phyloP scores from a whole-genome alignment of 2,888 invertebrate genomes.

The Dorcus hopei region DNA sequence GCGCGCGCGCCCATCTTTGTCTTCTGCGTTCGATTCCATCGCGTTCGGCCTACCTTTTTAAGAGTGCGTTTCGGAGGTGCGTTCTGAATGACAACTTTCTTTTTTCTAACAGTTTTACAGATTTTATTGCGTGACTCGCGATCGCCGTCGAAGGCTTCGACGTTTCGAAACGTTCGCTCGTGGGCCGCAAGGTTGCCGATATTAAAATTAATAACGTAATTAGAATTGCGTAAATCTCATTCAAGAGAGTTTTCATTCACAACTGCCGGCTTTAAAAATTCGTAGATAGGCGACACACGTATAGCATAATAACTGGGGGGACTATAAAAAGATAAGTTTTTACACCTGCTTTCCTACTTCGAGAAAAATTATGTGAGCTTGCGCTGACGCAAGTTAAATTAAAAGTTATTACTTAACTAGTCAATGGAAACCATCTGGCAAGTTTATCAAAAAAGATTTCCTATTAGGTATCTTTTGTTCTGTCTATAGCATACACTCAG shows the following conservation, averaged over 20 bases:
- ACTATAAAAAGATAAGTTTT: too few species aligned
- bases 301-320: too few species aligned
- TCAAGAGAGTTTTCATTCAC: neutral
- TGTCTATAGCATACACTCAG: too few species aligned
- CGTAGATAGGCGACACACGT: too few species aligned
- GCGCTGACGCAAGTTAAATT: too few species aligned
- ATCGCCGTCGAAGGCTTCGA: neutral
- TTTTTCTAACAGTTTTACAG: neutral
- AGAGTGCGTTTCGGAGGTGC: neutral
- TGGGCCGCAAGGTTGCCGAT: neutral
- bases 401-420: too few species aligned
- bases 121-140: neutral
- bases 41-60: neutral
- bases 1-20: neutral
- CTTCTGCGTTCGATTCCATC: constrained; percentile 10
- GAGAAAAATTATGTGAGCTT: too few species aligned
- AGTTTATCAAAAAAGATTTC: too few species aligned
- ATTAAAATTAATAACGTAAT: neutral
- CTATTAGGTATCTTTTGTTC: too few species aligned
- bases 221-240: neutral
- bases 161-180: neutral
- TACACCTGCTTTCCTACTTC: too few species aligned
- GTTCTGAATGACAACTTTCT: neutral
- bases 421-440: too few species aligned
- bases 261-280: neutral